Percentiles rank a stretch among this genome's conserved stretches.
Evolutionary conservation across 2,888 invertebrate species (phyloP).

Genomic region (Limenitis camilla): DNA sequence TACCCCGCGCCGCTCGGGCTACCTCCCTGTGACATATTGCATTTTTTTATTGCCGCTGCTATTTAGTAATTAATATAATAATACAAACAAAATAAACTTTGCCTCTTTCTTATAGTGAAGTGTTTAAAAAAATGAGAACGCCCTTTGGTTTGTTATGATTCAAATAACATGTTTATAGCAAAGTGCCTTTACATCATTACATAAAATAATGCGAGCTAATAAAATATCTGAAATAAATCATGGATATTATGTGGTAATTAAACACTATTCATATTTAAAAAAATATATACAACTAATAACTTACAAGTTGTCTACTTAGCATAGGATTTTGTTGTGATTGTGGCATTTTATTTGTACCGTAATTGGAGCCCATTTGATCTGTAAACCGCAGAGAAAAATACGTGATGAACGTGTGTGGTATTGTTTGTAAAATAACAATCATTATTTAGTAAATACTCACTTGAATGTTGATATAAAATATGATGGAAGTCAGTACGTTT

Average conservation of each 20-base stretch:
- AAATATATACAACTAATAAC: conserved; percentile 34
- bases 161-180: no score
- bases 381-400: conserved; percentile 29
- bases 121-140: no score
- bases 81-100: no score
- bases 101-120: no score
- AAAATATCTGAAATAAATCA: no score
- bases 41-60: neutral
- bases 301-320: conserved; percentile 89
- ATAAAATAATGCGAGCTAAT: no score
- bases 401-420: neutral
- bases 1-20: conserved; percentile 61
- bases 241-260: no score
- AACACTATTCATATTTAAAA: neutral
- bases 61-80: neutral
- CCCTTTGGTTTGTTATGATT: no score
- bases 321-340: conserved; percentile 90
- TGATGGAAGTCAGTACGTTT: conserved; percentile 78
- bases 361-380: conserved; percentile 68
- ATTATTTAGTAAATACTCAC: conserved; percentile 37
- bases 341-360: conserved; percentile 75
- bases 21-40: conserved; percentile 1
- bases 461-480: conserved; percentile 58
- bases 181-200: no score
- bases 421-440: neutral